phyloP scores from a whole-genome alignment of 2,797 vertebrate species.

The Melanotaenia maccullochi region DNA sequence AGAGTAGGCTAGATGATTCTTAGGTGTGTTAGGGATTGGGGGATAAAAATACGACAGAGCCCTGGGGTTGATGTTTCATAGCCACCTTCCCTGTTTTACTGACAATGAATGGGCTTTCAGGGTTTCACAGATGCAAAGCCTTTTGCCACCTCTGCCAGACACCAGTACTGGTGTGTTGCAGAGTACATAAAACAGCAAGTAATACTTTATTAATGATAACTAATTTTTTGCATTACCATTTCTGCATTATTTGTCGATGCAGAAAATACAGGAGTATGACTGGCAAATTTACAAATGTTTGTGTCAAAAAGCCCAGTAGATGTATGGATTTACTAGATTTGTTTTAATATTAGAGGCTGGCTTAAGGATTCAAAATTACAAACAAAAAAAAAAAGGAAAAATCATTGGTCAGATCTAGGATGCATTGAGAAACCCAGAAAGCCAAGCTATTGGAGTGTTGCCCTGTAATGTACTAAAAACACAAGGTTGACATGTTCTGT shows the following conservation, averaged over 20 bases:
- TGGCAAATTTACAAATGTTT: not conserved
- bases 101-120: not conserved
- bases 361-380: not conserved
- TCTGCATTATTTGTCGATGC: conserved; percentile 3
- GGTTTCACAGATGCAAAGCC: conserved; percentile 21
- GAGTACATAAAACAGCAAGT: conserved; percentile 1
- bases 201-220: not conserved
- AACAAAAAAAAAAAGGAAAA: not conserved
- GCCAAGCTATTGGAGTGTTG: not conserved
- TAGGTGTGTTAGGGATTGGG: conserved; percentile 13
- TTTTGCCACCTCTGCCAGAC: conserved; percentile 26
- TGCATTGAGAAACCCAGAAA: conserved; percentile 42
- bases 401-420: not conserved
- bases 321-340: too few species aligned
- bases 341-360: too few species aligned
- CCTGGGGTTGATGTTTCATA: conserved; percentile 45
- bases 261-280: not conserved
- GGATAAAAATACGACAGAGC: conserved; percentile 12
- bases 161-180: conserved; percentile 26
- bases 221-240: too few species aligned
- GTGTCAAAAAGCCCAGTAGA: not conserved
- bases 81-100: not conserved
- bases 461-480: conserved; percentile 6
- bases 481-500: conserved; percentile 21
- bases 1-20: conserved; percentile 36